Base-by-base conservation (phyloP, 2,888 invertebrate species). In the Drosophila robusta region DNA sequence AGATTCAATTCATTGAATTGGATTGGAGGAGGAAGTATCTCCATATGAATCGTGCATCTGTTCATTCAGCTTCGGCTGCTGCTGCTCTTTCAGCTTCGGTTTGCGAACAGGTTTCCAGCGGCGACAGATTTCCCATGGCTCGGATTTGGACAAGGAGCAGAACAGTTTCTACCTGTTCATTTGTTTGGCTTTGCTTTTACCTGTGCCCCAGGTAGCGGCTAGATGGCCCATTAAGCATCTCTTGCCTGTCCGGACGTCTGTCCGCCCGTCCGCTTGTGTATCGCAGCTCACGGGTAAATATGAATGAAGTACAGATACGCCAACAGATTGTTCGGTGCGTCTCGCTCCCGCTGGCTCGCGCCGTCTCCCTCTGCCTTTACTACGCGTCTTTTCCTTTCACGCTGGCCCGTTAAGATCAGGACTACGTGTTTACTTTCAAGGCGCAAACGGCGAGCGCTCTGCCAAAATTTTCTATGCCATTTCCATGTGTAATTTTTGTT, bases 301-400 rank as follows among this genome's bases (percentile, higher is more conserved):
- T 89, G 89, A 84, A 84, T 88, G 87, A 84, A 84, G 84, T 85
- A 86, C 89, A 88, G 80, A 86, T 70, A 63, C 75, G 50, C 34
- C 41, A 50, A 50, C 57, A 71, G 61, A 61, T 76, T 58, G 52
- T 26, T 39, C 29, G 36, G 24, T 41, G 45, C 7, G 14, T 34
- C 46, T n/a, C 41, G 11, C 34, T 29, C 38, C n/a, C 9, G 24
- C 24, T 4, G 18, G 9, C n/a, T 22, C 0, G 3, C 12, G 26
- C 18, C 2, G 1, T 16, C 36, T 14, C 44, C 9, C 34, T n/a
- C 39, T 14, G 38, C 29, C 42, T 12, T 32, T 36, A 44, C 12
- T 9, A n/a, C 38, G 32, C 22, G 8, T 24, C 34, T 16, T 36
- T 3, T 41, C 38, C 12, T 3, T 18, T 22, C 1, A 1, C 8